Evolutionary conservation across 2,113 vertebrate genomes (phyloP).

Genomic region (Tapirus terrestris): DNA sequence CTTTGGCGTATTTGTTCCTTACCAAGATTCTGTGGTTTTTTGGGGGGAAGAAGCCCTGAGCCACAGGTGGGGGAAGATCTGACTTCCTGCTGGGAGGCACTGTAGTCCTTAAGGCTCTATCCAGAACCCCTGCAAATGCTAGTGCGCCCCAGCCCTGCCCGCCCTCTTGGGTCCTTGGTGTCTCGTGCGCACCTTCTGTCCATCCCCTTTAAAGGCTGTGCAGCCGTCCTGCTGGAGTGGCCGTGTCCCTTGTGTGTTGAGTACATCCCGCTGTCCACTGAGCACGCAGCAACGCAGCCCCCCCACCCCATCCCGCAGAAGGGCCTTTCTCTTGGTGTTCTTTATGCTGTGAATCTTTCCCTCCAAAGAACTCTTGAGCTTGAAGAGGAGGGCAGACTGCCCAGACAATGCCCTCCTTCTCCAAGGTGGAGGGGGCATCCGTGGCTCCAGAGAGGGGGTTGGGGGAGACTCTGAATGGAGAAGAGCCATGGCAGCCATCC

Average conservation of each 20-base stretch:
- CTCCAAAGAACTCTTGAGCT: background rate
- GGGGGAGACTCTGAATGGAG: background rate
- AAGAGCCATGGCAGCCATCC: background rate
- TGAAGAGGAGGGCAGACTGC: background rate
- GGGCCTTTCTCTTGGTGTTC: conserved; percentile 45
- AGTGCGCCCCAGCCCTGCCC: background rate
- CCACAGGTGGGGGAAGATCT: background rate
- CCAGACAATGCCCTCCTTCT: background rate
- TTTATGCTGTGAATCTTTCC: background rate
- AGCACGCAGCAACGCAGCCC: conserved; percentile 51
- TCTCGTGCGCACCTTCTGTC: conserved; percentile 56
- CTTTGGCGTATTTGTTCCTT: conserved; percentile 7
- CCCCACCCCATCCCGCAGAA: background rate
- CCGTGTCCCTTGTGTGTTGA: conserved; percentile 40
- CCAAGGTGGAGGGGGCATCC: rapidly evolving
- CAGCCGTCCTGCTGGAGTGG: conserved; percentile 57
- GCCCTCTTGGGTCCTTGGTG: background rate
- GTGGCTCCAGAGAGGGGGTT: background rate
- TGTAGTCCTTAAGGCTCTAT: background rate
- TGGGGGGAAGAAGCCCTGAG: background rate
- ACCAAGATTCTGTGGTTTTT: background rate
- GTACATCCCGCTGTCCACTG: background rate
- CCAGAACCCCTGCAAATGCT: conserved; percentile 36
- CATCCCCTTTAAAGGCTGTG: conserved; percentile 45
- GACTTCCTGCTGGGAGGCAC: background rate